Evolutionary conservation across 2,113 vertebrate genomes (phyloP).

Genomic region (Todiramphus chloris): DNA sequence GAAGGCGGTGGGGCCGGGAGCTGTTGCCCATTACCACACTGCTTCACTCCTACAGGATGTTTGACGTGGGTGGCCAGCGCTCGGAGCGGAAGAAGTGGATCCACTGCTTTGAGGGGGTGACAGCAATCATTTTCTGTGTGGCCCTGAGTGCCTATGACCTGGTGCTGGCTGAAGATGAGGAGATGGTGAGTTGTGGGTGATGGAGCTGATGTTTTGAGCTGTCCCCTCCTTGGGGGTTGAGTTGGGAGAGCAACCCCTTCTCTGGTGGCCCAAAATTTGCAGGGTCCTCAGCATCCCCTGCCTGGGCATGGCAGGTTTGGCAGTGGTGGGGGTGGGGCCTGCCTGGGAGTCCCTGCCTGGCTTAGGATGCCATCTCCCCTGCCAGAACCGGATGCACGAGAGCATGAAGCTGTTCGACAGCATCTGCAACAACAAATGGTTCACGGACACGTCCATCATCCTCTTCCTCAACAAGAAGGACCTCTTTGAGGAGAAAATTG

Average conservation of each 20-base stretch:
- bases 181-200: slow-evolving; percentile 85
- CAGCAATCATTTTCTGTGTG: slow-evolving; percentile 98
- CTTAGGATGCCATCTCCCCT: neutral
- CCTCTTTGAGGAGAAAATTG: slow-evolving; percentile 98
- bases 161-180: slow-evolving; percentile 96
- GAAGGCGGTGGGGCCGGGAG: rapidly evolving
- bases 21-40: rapidly evolving
- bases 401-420: slow-evolving; percentile 99
- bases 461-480: slow-evolving; percentile 99
- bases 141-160: slow-evolving; percentile 97
- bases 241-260: neutral
- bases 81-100: slow-evolving; percentile 99
- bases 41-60: slow-evolving; percentile 83
- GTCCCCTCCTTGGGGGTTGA: rapidly evolving
- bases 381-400: slow-evolving; percentile 98
- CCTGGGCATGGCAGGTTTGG: neutral
- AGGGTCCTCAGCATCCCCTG: neutral
- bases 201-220: rapidly evolving
- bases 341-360: neutral
- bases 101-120: slow-evolving; percentile 98
- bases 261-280: neutral
- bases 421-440: slow-evolving; percentile 99
- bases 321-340: neutral
- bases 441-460: slow-evolving; percentile 99
- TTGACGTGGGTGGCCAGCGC: slow-evolving; percentile 96